Evolutionary conservation across 2,888 invertebrate species (phyloP), one percentile per base, ranked within the genome.

Genomic region (Limnephilus marmoratus): DNA sequence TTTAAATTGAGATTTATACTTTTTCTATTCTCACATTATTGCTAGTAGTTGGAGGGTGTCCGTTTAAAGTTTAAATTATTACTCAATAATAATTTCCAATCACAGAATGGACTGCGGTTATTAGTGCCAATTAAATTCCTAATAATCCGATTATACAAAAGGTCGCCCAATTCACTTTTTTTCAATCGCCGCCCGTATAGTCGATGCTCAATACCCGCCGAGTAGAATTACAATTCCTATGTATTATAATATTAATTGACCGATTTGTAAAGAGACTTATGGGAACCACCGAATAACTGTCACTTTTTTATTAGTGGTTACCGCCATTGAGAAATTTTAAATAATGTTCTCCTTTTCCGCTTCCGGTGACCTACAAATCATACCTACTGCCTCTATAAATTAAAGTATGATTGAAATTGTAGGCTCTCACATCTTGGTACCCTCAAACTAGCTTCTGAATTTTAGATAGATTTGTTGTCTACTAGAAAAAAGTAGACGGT

Each of bases 181-280:
- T 68, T 88, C 80, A 88, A 88, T 88, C 31, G 11, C 80, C 88
- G 88, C 88, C 88, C 88, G 88, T 88, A 88, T 88, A 81, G 12
- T 81, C 68, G 88, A 34, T 68, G 80, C 68, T 88, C 88, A 68
- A 41, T 88, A 68, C 68, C 15, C 37, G 88, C 88, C 88, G 12
- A 88, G 53, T 18, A 68, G 53, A 24, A 68, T 68, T 68, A 68
- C 24, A 68, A 68, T 24, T 68, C 24, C 53, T 68, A 34, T 87
- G 11, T 85, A 37, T 83, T 81, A 81, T 81, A 81, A 81, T 83
- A 34, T 41, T 34, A 37, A 81, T 37, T 88, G 80, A 88, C 88
- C 88, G 68, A 24, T 88, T 88, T 80, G 80, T n/a, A 88, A 80
- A 88, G 68, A n/a, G 88, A n/a, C n/a, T 68, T 88, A 88, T 68